A percentile compares a stretch with the other conserved stretches of the same genome.
Evolutionary conservation across 2,888 invertebrate species (phyloP).

Genomic region (Villa cingulata): DNA sequence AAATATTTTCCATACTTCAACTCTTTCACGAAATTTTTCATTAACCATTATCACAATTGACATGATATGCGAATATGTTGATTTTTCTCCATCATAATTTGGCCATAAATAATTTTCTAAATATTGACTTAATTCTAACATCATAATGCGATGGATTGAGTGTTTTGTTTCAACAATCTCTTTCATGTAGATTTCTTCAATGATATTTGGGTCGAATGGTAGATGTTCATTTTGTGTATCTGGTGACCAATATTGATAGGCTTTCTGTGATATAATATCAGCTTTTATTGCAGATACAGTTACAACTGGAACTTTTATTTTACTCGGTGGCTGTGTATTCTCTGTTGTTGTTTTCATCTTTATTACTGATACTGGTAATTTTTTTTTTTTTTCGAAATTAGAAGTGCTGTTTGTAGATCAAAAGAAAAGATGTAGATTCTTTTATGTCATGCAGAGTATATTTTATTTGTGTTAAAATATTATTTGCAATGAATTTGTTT

Average conservation of each 20-base stretch:
- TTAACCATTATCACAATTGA: slow-evolving; percentile 98
- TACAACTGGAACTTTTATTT: slow-evolving; percentile 20
- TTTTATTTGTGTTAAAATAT: too few species aligned
- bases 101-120: slow-evolving; percentile 96
- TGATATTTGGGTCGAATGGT: slow-evolving; percentile 61
- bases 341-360: not conserved
- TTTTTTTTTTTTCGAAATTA: too few species aligned
- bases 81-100: slow-evolving; percentile 63
- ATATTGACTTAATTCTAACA: slow-evolving; percentile 95
- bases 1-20: slow-evolving; percentile 92
- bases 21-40: slow-evolving; percentile 94
- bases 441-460: too few species aligned
- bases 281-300: slow-evolving; percentile 85
- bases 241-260: slow-evolving; percentile 87
- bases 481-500: too few species aligned
- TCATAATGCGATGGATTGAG: slow-evolving; percentile 79
- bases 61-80: slow-evolving; percentile 80
- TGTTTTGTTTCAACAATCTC: slow-evolving; percentile 76
- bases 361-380: too few species aligned
- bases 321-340: slow-evolving; percentile 6
- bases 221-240: slow-evolving; percentile 58
- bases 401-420: too few species aligned
- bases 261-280: slow-evolving; percentile 81
- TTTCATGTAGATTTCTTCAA: slow-evolving; percentile 77
- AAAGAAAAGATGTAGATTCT: too few species aligned